phyloP scores from a whole-genome alignment of 2,888 invertebrate genomes.

The Heliothis peltigera region DNA sequence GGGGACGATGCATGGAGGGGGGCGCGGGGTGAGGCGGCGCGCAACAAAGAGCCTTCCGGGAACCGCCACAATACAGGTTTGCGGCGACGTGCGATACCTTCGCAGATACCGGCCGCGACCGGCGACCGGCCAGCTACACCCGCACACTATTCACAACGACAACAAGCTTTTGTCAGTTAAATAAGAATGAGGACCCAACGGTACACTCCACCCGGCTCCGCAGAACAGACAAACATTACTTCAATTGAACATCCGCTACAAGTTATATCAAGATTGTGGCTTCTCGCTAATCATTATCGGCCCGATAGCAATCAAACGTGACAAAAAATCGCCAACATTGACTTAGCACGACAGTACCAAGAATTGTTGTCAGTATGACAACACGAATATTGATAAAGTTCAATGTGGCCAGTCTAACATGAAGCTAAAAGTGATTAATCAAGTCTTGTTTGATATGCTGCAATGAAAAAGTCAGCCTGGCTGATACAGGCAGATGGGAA shows the following conservation, averaged over 20 bases:
- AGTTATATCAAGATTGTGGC: conserved; percentile 54
- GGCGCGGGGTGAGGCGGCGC: conserved; percentile 75
- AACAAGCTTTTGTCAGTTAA: conserved; percentile 79
- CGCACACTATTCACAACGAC: conserved; percentile 64
- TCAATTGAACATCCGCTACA: conserved; percentile 28
- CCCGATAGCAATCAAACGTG: conserved; percentile 68
- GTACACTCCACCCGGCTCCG: conserved; percentile 57
- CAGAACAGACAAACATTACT: conserved; percentile 30
- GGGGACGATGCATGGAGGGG: conserved; percentile 63
- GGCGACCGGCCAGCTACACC: conserved; percentile 78
- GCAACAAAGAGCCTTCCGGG: conserved; percentile 89
- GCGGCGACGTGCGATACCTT: conserved; percentile 89
- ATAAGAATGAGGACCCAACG: conserved; percentile 74
- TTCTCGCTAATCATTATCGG: conserved; percentile 66
- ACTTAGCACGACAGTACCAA: conserved; percentile 65
- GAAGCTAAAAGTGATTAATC: conserved; percentile 26
- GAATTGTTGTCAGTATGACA: conserved; percentile 66
- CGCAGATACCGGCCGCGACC: conserved; percentile 84
- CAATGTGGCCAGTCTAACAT: conserved; percentile 48
- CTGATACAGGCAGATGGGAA: conserved; percentile 6
- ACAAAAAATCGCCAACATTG: conserved; percentile 70
- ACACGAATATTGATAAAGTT: conserved; percentile 73
- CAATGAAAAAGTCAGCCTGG: background rate
- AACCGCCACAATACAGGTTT: conserved; percentile 89
- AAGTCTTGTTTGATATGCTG: background rate